These are phyloP conservation scores for Acanthaster planci DNA, from an alignment of 35 echinoderm and acorn worm genomes.

Conservation along the genomic window DNA sequence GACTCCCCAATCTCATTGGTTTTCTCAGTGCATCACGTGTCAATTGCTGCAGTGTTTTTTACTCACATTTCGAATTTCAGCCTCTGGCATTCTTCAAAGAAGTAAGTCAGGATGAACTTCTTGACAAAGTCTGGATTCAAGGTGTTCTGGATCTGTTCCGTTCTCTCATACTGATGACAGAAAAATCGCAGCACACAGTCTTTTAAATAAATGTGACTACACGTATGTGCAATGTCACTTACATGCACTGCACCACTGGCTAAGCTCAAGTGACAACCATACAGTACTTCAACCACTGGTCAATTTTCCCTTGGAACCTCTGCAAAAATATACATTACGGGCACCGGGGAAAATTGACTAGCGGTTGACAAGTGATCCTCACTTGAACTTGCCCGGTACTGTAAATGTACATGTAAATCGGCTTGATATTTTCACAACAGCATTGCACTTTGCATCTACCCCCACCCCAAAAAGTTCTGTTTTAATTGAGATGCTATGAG, in stretches of 20 bases:
- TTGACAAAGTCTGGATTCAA: conserved; percentile 98
- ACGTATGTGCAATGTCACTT: neutral
- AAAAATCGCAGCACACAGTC: conserved; percentile 8
- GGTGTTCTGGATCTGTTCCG: conserved; percentile 84
- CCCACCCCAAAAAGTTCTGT: no score
- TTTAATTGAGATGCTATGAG: no score
- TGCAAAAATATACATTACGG: no score
- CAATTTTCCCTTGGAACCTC: no score
- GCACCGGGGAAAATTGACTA: neutral
- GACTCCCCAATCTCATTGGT: neutral
- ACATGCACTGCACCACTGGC: neutral
- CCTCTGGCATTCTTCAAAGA: conserved; percentile 93
- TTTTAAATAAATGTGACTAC: neutral
- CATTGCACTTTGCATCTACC: no score
- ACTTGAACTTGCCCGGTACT: no score
- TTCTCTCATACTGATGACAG: conserved; percentile 83
- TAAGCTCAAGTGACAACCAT: neutral
- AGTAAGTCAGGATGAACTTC: conserved; percentile 87
- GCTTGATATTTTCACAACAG: no score
- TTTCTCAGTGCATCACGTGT: neutral
- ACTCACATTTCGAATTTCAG: conserved; percentile 99
- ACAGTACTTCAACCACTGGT: neutral
- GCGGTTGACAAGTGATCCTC: no score
- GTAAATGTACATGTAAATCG: no score
- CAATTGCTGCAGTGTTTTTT: neutral